phyloP scores from a whole-genome alignment of 2,797 vertebrate genomes.

The Crax fasciolata region DNA sequence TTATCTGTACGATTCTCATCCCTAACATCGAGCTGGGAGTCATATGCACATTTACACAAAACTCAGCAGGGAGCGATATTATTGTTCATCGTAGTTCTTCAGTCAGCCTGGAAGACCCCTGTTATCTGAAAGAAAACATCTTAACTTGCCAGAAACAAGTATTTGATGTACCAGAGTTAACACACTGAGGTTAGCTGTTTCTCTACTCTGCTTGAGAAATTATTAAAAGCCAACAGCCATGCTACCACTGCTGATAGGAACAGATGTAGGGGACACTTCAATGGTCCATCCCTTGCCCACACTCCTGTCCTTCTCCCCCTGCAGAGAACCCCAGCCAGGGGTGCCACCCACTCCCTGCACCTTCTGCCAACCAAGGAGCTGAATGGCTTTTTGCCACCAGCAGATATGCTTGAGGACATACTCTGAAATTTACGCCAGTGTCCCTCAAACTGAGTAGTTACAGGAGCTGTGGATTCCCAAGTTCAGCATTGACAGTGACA shows the following conservation, averaged over 20 bases:
- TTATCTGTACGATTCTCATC: background rate
- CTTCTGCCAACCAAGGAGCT: background rate
- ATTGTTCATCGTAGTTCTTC: background rate
- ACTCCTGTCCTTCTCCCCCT: background rate
- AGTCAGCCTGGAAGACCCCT: background rate
- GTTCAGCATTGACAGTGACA: fast-evolving
- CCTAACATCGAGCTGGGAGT: background rate
- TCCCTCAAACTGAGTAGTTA: background rate
- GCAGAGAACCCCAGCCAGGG: background rate
- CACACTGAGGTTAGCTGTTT: background rate
- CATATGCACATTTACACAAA: background rate
- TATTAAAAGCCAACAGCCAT: too few relatives aligned
- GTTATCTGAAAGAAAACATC: background rate
- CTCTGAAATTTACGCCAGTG: background rate
- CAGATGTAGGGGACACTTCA: background rate
- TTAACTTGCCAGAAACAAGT: background rate
- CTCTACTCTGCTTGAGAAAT: background rate
- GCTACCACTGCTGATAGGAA: background rate
- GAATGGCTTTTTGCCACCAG: background rate
- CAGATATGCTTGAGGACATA: fast-evolving
- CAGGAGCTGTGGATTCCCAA: background rate
- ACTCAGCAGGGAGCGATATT: background rate
- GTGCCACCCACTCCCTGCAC: fast-evolving
- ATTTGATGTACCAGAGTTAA: background rate
- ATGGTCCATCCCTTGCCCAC: background rate